phyloP scores from a whole-genome alignment of 2,888 invertebrate genomes.

The Lasioglossum lativentre region DNA sequence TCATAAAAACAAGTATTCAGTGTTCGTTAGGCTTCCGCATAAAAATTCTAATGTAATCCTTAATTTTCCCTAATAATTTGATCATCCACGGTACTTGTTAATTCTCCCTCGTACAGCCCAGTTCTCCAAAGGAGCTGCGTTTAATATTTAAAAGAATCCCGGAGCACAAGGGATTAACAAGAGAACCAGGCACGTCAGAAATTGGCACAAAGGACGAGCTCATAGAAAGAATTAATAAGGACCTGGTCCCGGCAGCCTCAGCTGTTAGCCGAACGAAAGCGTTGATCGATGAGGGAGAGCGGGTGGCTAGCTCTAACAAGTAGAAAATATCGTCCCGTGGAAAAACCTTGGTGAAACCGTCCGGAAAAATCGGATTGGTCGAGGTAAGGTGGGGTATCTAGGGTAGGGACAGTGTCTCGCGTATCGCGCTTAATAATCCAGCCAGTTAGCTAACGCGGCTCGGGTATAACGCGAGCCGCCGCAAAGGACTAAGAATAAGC shows the following conservation, averaged over 20 bases:
- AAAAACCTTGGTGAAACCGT: background rate
- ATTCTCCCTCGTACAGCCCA: background rate
- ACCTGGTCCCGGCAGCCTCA: background rate
- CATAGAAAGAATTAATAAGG: background rate
- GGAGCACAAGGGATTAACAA: background rate
- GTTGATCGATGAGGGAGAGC: background rate
- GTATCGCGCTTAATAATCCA: slow-evolving; percentile 59
- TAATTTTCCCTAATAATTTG: background rate
- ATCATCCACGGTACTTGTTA: background rate
- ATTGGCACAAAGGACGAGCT: slow-evolving; percentile 8
- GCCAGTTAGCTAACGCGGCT: slow-evolving; percentile 60
- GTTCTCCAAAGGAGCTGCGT: background rate
- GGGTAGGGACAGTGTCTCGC: slow-evolving; percentile 26
- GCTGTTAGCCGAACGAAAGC: background rate
- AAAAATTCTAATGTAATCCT: background rate
- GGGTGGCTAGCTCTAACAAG: background rate
- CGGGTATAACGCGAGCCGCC: slow-evolving; percentile 69
- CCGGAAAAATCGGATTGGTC: background rate
- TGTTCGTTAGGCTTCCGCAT: background rate
- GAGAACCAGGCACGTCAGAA: background rate
- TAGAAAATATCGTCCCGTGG: background rate
- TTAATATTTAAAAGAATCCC: background rate
- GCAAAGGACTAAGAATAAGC: slow-evolving; percentile 70
- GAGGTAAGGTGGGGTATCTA: background rate
- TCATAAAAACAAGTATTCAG: background rate